Evolutionary conservation across 2,797 vertebrate genomes (phyloP), one percentile per base, ranked within the genome.

Genomic region (Eurystomus glaucurus): DNA sequence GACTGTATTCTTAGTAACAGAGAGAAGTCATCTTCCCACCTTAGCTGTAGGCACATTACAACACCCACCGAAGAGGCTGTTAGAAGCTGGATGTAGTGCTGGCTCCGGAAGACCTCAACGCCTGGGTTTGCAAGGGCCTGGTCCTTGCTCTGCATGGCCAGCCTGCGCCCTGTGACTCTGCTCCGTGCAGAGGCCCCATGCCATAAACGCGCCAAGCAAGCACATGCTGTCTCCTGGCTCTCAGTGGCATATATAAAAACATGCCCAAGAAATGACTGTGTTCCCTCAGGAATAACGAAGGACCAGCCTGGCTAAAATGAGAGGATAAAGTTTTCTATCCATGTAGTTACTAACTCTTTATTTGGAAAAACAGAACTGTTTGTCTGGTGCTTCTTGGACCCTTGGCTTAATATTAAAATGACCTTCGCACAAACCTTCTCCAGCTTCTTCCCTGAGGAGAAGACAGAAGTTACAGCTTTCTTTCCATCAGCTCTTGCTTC

Each of bases 1-100:
- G 74, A 9, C 29, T 88, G 1, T 94, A 91, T 97, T 97, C 62
- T 93, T 97, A 95, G 96, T 89, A 96, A 94, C 60, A 22, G 85
- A n/a, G 72, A 77, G 91, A 72, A 82, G 70, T 1, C n/a, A 94
- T 94, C 92, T 91, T 62, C 94, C 92, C 95, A 89, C 91, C 94
- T 94, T 85, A 8, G 18, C 64, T 55, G 17, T 1, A 25, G 87
- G 88, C 77, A 48, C 0, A 0, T 65, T 39, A 9, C 46, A 29
- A 25, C 0, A 0, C 79, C 65, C 46, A 15, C 79, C 5, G 6
- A 48, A 29, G 78, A 51, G 87, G 45, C 78, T 74, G 35, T 3
- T 19, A n/a, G 68, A n/a, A 46, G 41, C 69, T 64, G 75, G 41
- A 25, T 12, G 54, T 43, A 18, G 46, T 2, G 29, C 64, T 84